Base-by-base conservation (phyloP, 2,888 invertebrate species). In the Neoitamus cyanurus region DNA sequence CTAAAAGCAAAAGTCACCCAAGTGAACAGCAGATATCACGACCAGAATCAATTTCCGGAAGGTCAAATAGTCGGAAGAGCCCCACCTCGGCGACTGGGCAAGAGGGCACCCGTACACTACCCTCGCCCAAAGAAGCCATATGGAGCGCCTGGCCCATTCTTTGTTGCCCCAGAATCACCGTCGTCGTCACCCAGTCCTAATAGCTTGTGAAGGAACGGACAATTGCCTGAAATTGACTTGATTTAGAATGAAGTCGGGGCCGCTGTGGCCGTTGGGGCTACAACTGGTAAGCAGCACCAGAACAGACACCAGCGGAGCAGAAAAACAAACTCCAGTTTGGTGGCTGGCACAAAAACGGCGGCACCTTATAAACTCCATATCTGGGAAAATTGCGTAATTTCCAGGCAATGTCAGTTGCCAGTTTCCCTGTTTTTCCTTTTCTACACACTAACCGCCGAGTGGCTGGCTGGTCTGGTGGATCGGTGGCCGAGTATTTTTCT, bases 351-450 rank as follows among this genome's bases (percentile, higher is more conserved):
- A 58, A 31, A 31, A 30, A 31, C 70, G 70, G 42, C 46, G 46
- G 78, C 58, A 80, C 48, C 58, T 80, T 58, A 80, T 80, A 80
- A 42, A 58, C 78, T 34, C 78, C 78, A 80, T 80, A 80, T 80
- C 58, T 75, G 58, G 78, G 58, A 80, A 58, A 80, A 58, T 80
- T 80, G 78, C 78, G 78, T 80, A 80, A 80, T 80, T 80, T 80
- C 34, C 58, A 48, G 58, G 34, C 58, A 15, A 31, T 58, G 78
- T 20, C 58, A 80, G 46, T 37, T 46, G 77, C 46, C 77, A 46
- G 46, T 77, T 77, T 9, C 77, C 58, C 58, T 58, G 58, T 15
- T 34, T 72, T 34, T 30, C 34, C 30, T 15, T 34, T 34, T 72
- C n/a, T 72, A 34, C 72, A 30, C 31, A 7, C 72, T 72, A 15